phyloP scores from a whole-genome alignment of 2,113 vertebrate species.

The Apodemus sylvaticus region DNA sequence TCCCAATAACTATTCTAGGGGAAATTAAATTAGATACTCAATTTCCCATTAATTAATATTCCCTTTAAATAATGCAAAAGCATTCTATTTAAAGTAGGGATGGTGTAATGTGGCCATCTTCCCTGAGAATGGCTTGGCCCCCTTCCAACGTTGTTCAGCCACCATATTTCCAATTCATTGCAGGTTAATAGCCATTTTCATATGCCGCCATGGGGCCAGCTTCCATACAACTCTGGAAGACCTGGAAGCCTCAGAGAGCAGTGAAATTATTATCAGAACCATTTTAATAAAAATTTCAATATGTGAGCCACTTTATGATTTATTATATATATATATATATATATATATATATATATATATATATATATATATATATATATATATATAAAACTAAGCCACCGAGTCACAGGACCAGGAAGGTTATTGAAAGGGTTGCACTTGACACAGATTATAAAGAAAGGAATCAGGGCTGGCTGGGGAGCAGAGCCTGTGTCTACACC shows the following conservation, averaged over 20 bases:
- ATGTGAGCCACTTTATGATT: constrained; percentile 47
- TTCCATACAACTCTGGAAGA: background rate
- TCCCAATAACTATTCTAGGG: background rate
- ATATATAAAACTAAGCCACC: background rate
- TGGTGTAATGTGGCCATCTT: constrained; percentile 66
- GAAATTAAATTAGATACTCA: constrained; percentile 46
- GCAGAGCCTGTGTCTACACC: background rate
- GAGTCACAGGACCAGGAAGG: constrained; percentile 39
- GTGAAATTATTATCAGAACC: background rate
- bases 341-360: no score
- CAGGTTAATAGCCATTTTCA: constrained; percentile 67
- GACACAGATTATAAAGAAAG: constrained; percentile 46
- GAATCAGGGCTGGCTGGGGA: background rate
- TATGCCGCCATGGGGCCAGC: background rate
- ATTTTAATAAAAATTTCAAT: constrained; percentile 54
- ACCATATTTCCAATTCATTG: constrained; percentile 29
- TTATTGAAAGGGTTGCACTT: background rate
- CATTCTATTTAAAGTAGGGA: constrained; percentile 30
- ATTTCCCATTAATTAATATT: constrained; percentile 44
- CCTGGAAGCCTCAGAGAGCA: constrained; percentile 52
- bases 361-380: background rate
- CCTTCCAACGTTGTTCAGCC: constrained; percentile 69
- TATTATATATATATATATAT: constrained; percentile 28
- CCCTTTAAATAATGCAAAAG: constrained; percentile 55
- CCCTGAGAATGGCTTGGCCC: constrained; percentile 70